Percentiles rank a stretch among this genome's conserved stretches.
Evolutionary conservation across 2,113 vertebrate genomes (phyloP).

Genomic region (Salvator merianae): DNA sequence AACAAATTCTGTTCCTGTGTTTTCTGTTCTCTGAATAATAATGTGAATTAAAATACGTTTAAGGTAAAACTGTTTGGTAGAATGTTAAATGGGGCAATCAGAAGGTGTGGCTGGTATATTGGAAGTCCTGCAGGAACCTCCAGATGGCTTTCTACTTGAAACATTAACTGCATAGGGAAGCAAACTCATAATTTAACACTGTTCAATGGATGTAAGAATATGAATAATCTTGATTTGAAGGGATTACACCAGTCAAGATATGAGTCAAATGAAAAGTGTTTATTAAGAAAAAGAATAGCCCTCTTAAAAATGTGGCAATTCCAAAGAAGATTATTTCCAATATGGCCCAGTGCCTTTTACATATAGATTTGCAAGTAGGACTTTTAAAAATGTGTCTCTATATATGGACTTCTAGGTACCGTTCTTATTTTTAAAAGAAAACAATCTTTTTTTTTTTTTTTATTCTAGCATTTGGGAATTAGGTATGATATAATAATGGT

Average conservation of each 20-base stretch:
- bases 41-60: neutral
- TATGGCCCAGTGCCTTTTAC: too few species aligned
- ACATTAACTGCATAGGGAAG: too few species aligned
- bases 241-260: neutral
- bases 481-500: neutral
- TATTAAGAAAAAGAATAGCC: neutral
- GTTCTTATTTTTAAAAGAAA: too few species aligned
- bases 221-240: neutral
- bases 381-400: too few species aligned
- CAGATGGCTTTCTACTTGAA: neutral
- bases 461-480: neutral
- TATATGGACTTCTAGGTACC: too few species aligned
- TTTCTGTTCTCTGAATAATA: too few species aligned
- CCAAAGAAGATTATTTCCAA: too few species aligned
- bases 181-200: too few species aligned
- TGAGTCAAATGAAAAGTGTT: neutral
- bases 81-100: too few species aligned
- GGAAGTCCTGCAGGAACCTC: neutral
- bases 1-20: neutral
- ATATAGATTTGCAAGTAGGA: too few species aligned
- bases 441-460: too few species aligned
- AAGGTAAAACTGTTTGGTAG: neutral
- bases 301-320: neutral
- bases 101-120: neutral
- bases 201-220: neutral